Conservation (phyloP, 2,888 invertebrate species). For the Cylindroiulus punctatus region DNA sequence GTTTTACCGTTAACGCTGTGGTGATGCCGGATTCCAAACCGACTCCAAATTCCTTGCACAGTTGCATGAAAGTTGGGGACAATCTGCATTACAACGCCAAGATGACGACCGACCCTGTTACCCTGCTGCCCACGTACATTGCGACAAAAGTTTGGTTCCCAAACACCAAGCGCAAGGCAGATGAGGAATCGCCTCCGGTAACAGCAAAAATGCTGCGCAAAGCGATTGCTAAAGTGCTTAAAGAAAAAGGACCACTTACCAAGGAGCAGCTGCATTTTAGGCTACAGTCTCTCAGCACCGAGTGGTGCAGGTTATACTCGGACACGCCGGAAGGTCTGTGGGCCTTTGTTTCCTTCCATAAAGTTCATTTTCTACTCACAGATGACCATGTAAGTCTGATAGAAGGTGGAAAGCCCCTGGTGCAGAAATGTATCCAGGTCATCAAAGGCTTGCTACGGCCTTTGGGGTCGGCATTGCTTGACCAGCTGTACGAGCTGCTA, state of each 20-base stretch:
- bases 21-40: neutral
- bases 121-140: neutral
- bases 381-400: neutral
- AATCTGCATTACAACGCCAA: neutral
- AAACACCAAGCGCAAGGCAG: slow-evolving; percentile 6
- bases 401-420: neutral
- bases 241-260: neutral
- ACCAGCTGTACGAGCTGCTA: neutral
- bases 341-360: neutral
- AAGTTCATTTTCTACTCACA: neutral
- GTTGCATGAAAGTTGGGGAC: neutral
- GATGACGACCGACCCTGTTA: neutral
- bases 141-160: slow-evolving; percentile 32
- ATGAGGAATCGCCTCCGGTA: neutral
- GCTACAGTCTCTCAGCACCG: neutral
- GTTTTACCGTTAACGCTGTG: neutral
- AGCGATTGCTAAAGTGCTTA: neutral
- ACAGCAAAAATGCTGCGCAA: neutral
- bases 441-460: neutral
- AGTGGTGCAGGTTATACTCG: neutral
- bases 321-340: neutral
- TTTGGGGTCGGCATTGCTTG: neutral
- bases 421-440: neutral
- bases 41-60: neutral
- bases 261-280: neutral